Evolutionary conservation across 2,888 invertebrate species (phyloP).

Genomic region (Macrosoma leucophasiata): DNA sequence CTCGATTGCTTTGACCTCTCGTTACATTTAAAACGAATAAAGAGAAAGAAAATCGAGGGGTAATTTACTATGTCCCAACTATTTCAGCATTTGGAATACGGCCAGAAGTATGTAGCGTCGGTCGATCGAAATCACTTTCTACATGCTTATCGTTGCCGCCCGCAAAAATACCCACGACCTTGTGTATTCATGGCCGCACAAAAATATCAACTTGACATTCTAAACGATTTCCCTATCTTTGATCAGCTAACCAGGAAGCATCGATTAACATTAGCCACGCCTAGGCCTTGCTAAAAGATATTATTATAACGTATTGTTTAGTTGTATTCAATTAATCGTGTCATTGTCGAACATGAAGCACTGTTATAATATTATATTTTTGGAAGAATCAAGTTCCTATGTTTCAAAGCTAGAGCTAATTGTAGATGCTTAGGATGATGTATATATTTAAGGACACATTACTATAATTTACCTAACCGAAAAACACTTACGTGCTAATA

Average conservation of each 20-base stretch:
- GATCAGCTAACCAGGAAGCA: constrained; percentile 68
- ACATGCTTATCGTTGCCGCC: constrained; percentile 54
- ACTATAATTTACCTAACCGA: too few relatives aligned
- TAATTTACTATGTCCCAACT: constrained; percentile 25
- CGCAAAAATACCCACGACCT: constrained; percentile 61
- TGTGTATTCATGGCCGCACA: constrained; percentile 66
- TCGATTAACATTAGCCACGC: constrained; percentile 58
- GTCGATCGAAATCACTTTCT: constrained; percentile 67
- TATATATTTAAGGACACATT: too few relatives aligned
- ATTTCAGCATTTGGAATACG: constrained; percentile 45
- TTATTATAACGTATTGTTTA: too few relatives aligned
- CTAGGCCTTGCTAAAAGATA: too few relatives aligned
- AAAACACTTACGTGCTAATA: too few relatives aligned
- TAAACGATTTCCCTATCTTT: constrained; percentile 69
- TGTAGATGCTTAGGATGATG: too few relatives aligned
- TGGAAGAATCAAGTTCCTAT: too few relatives aligned
- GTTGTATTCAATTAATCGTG: background rate
- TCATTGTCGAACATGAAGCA: background rate
- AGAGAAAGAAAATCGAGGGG: too few relatives aligned
- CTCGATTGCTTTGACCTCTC: too few relatives aligned
- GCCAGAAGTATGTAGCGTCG: constrained; percentile 47
- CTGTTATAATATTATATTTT: background rate
- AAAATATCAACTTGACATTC: constrained; percentile 73
- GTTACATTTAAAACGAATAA: too few relatives aligned
- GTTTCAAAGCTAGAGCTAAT: too few relatives aligned